phyloP scores from a whole-genome alignment of 1,140 invertebrate genomes.

The Aethina tumida region DNA sequence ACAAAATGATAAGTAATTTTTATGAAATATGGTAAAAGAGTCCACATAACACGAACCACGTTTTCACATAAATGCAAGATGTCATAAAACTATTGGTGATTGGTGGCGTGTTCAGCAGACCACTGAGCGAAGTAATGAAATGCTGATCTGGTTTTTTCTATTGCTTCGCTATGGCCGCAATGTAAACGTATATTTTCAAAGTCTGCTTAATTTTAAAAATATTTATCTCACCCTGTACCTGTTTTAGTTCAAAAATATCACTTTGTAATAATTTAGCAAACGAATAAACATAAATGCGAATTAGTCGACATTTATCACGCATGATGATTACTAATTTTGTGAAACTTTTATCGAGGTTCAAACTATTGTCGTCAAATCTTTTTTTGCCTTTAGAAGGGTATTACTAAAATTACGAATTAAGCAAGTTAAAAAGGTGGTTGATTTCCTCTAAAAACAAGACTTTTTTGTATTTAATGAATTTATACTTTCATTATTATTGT shows the following conservation, averaged over 20 bases:
- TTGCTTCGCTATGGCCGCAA: constrained; percentile 1
- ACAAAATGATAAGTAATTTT: no score
- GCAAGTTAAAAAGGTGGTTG: not conserved
- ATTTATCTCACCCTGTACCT: not conserved
- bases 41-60: not conserved
- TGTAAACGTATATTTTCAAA: not conserved
- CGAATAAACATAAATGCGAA: constrained; percentile 13
- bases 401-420: constrained; percentile 6
- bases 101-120: constrained; percentile 2
- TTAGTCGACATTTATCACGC: constrained; percentile 24
- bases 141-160: constrained; percentile 6
- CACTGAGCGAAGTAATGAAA: constrained; percentile 7
- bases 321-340: constrained; percentile 23
- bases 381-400: constrained; percentile 6
- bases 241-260: constrained; percentile 5
- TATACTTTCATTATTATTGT: no score
- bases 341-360: constrained; percentile 4
- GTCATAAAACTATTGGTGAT: no score
- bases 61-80: constrained; percentile 11
- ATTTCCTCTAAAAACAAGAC: no score
- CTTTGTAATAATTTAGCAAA: constrained; percentile 3
- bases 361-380: constrained; percentile 9
- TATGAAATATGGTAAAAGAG: no score
- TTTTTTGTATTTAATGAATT: no score
- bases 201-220: not conserved